Conservation (phyloP, 2,797 vertebrate genomes). For the Syndactyla subalaris region DNA sequence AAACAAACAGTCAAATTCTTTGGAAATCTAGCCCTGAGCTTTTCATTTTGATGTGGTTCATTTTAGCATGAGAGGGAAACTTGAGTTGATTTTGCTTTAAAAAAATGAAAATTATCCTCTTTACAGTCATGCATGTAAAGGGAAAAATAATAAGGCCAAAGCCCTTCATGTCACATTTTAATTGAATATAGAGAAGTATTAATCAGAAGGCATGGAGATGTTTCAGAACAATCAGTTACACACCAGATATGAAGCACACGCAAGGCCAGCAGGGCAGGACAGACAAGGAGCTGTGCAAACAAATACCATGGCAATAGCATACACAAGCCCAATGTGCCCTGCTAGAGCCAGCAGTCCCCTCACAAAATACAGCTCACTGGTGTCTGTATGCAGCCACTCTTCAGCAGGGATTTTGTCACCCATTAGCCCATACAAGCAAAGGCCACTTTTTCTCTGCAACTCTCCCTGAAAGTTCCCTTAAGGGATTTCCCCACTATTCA, state of each 20-base stretch:
- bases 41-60: conserved; percentile 33
- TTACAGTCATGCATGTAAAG: conserved; percentile 5
- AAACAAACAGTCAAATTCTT: background rate
- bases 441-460: background rate
- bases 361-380: background rate
- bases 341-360: background rate
- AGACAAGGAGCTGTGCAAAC: accelerated
- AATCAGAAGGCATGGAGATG: conserved; percentile 50
- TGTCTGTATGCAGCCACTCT: accelerated
- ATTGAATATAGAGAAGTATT: conserved; percentile 48
- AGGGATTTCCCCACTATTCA: background rate
- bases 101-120: conserved; percentile 34
- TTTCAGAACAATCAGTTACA: conserved; percentile 45
- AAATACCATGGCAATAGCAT: accelerated
- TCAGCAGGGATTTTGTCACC: background rate
- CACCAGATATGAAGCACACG: background rate
- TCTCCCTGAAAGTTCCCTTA: background rate
- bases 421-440: background rate
- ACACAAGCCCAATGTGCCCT: background rate
- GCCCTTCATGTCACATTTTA: conserved; percentile 55
- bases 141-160: conserved; percentile 51
- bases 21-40: background rate
- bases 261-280: background rate
- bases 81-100: conserved; percentile 54
- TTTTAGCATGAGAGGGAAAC: conserved; percentile 49